These are phyloP conservation scores for Eciton burchellii DNA, from an alignment of 1,140 invertebrate species.

Conservation along the genomic window DNA sequence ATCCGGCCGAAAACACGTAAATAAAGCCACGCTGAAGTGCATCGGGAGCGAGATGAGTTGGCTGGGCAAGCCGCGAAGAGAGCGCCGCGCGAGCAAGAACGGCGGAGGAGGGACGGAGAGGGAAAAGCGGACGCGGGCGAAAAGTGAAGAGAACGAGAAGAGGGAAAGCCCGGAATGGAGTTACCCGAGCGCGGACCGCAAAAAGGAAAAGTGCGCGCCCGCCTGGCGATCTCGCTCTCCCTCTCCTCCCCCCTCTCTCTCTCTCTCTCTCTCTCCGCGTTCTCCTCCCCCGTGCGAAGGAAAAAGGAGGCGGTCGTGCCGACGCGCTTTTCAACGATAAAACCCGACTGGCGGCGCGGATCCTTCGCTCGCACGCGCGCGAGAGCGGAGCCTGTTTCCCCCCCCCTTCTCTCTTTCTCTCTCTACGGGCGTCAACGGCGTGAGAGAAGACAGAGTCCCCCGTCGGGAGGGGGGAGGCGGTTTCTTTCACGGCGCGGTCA, in stretches of 20 bases:
- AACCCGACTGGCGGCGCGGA: not conserved
- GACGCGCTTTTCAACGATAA: constrained; percentile 50
- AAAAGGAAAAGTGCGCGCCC: constrained; percentile 22
- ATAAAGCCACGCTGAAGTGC: constrained; percentile 44
- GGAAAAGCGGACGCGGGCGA: not conserved
- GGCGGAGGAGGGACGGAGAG: not conserved
- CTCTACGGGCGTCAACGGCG: constrained; percentile 26
- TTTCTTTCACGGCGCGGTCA: constrained; percentile 17
- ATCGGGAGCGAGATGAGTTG: constrained; percentile 14
- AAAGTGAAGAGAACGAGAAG: constrained; percentile 16
- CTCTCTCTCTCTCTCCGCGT: too few relatives aligned
- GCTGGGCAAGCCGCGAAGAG: not conserved
- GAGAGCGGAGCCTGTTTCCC: constrained; percentile 16
- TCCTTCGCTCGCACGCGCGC: not conserved
- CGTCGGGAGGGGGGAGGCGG: not conserved
- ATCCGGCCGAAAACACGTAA: constrained; percentile 53
- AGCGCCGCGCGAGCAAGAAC: constrained; percentile 2
- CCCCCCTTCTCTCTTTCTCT: too few relatives aligned
- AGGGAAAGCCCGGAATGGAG: constrained; percentile 45
- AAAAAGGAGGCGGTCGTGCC: constrained; percentile 24
- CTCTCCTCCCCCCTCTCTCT: too few relatives aligned
- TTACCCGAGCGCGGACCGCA: constrained; percentile 25
- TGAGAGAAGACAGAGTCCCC: not conserved
- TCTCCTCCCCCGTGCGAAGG: constrained; percentile 45
- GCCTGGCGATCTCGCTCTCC: too few relatives aligned